phyloP scores from a whole-genome alignment of 2,797 vertebrate species.

The Falco columbarius region DNA sequence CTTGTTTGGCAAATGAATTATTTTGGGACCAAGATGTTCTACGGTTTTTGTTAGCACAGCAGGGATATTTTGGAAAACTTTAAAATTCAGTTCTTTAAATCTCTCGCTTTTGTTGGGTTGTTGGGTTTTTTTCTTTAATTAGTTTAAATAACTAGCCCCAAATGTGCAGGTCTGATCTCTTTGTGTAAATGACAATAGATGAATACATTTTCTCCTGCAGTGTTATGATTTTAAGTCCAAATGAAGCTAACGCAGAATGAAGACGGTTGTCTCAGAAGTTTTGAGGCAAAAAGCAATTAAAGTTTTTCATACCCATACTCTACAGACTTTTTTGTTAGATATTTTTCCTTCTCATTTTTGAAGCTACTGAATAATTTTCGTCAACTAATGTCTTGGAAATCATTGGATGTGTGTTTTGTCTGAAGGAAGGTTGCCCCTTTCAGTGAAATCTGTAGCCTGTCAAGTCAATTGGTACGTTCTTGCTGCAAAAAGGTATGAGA shows the following conservation, averaged over 20 bases:
- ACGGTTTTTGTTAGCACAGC: neutral
- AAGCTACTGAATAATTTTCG: neutral
- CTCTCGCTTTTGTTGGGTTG: neutral
- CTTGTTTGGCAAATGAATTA: neutral
- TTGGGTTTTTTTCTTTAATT: neutral
- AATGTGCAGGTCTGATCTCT: conserved; percentile 26
- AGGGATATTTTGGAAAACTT: neutral
- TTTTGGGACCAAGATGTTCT: neutral
- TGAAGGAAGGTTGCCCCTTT: neutral
- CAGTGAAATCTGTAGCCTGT: neutral
- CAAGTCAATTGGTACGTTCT: neutral
- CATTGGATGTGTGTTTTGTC: neutral
- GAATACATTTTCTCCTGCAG: conserved; percentile 25
- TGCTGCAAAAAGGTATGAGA: neutral
- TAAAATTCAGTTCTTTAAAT: conserved; percentile 10
- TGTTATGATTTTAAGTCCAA: neutral
- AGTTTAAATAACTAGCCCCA: conserved; percentile 30
- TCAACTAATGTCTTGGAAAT: neutral
- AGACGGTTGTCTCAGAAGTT: neutral
- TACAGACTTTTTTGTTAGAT: neutral
- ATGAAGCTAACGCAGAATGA: neutral
- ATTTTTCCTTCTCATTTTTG: neutral
- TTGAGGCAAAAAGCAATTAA: neutral
- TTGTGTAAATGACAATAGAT: conserved; percentile 27
- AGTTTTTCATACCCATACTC: neutral